Base-by-base conservation (phyloP, 1,140 invertebrate species). In the Drosophila neocordata region DNA sequence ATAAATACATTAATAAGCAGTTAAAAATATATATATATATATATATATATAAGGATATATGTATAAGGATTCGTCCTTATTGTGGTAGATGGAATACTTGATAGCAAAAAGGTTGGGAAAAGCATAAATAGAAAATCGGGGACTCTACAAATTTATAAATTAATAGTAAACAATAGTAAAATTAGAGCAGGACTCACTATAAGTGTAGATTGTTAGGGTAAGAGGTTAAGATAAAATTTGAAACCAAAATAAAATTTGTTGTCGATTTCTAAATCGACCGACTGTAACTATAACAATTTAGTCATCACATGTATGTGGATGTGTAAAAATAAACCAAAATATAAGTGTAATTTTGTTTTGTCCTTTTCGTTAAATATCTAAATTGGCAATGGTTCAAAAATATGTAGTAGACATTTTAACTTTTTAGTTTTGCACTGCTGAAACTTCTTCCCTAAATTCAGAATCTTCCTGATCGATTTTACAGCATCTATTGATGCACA, bases 231-330 rank as follows among this genome's bases (percentile, higher is more conserved):
- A 79, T 69, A 78, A 55, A 38, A 38, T 52, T 64, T 53, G 44
- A 68, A 80, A 80, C 72, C 68, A 64, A 73, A 78, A 60, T 66
- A 79, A 85, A 87, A 85, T 78, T 87, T 88, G 72, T 88, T 75
- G 76, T 83, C 79, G 80, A 90, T 89, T 55, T 84, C 68, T 56
- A 88, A 84, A 91, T 90, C 88, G 90, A 91, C 91, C 90, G 90
- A 91, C 90, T 91, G 90, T 91, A 91, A 91, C 91, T 91, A 91
- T 91, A 90, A 91, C 90, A 91, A 90, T 91, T 91, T 90, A 91
- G 90, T 91, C 91, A 91, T 91, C 90, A 91, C 78, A 90, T 89
- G 89, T 77, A 77, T 67, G 73, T 72, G 78, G 68, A 85, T 69
- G 79, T 65, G 77, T 57, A 73, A 77, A 73, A 77, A 85, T 77